These are phyloP conservation scores for Eulemur rufifrons DNA, from an alignment of 2,113 vertebrate genomes.

Conservation along the genomic window DNA sequence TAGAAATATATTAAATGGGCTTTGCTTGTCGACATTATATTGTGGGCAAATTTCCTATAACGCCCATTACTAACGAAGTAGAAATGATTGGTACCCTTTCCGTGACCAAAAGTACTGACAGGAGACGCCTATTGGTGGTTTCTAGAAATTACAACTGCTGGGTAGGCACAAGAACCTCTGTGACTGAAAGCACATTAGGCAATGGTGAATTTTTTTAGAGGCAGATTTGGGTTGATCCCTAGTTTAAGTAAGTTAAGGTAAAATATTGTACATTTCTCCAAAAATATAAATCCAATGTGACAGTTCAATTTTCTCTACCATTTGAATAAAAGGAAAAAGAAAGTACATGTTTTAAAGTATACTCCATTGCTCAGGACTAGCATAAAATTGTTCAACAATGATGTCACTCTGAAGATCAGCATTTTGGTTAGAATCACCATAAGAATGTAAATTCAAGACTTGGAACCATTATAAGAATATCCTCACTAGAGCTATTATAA, in stretches of 20 bases:
- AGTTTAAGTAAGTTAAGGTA: background rate
- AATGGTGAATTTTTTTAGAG: background rate
- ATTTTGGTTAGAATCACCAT: background rate
- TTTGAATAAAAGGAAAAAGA: conserved; percentile 12
- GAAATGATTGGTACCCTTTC: background rate
- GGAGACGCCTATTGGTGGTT: conserved; percentile 30
- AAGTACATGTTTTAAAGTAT: background rate
- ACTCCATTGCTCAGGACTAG: background rate
- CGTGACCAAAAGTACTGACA: background rate
- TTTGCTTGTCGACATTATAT: background rate
- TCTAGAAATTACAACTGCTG: background rate
- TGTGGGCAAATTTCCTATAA: background rate
- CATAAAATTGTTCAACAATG: background rate
- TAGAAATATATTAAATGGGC: background rate
- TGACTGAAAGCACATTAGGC: background rate
- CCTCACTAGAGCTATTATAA: background rate
- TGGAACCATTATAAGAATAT: background rate
- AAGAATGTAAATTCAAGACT: background rate
- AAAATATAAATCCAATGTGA: background rate
- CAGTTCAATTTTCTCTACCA: background rate
- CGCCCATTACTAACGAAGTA: background rate
- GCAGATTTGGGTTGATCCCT: background rate
- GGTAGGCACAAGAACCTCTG: background rate
- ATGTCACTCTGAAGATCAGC: background rate
- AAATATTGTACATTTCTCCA: conserved; percentile 27